phyloP scores from a whole-genome alignment of 2,113 vertebrate genomes.

The Oncorhynchus tshawytscha region DNA sequence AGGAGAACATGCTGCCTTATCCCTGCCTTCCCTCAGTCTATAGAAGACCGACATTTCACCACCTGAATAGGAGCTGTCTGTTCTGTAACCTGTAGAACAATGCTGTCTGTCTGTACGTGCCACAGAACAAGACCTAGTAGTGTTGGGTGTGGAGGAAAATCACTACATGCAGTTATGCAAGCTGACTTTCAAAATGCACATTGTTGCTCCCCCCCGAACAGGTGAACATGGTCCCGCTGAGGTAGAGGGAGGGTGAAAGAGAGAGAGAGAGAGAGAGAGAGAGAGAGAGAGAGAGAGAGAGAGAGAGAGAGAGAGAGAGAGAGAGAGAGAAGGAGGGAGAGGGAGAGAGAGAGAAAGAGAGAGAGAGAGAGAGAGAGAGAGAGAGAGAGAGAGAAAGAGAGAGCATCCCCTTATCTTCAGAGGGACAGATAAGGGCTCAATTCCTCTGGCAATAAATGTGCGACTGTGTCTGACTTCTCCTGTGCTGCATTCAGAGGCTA shows the following conservation, averaged over 20 bases:
- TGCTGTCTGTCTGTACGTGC: no score
- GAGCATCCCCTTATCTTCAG: slow-evolving; percentile 63
- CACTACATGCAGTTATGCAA: slow-evolving; percentile 23
- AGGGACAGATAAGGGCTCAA: slow-evolving; percentile 59
- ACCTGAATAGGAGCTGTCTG: no score
- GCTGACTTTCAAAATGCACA: slow-evolving; percentile 20
- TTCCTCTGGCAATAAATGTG: slow-evolving; percentile 25
- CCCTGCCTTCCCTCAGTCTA: background rate
- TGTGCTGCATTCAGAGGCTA: slow-evolving; percentile 32
- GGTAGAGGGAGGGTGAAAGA: no score
- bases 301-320: slow-evolving; percentile 6
- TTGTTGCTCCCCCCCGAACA: slow-evolving; percentile 12
- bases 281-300: no score
- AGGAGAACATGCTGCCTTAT: slow-evolving; percentile 3
- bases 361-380: no score
- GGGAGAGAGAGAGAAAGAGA: no score
- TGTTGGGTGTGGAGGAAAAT: no score
- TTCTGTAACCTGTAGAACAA: no score
- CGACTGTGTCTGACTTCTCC: slow-evolving; percentile 34
- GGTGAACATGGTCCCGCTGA: background rate
- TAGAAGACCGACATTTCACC: no score
- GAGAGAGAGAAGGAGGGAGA: no score
- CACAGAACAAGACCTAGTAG: no score
- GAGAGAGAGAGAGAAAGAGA: slow-evolving; percentile 29
- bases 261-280: no score